These are phyloP conservation scores for Chaenogobius annularis DNA, from an alignment of 2,113 vertebrate species.

Conservation along the genomic window DNA sequence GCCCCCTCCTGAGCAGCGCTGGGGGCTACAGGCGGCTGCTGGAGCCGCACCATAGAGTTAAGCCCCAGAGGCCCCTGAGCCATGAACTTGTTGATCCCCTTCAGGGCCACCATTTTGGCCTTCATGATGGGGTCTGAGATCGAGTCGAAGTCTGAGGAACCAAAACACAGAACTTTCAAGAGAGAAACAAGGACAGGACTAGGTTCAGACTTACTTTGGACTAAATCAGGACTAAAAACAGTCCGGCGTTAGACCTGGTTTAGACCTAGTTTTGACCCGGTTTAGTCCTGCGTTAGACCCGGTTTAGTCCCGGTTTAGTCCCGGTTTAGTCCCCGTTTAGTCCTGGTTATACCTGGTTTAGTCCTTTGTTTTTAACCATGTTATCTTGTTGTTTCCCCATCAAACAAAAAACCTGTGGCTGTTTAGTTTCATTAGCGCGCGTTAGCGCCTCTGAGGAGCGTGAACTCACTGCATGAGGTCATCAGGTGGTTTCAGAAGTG, in stretches of 20 bases:
- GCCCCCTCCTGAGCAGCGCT: constrained; percentile 69
- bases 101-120: constrained; percentile 97
- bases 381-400: background rate
- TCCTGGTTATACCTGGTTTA: too few species aligned
- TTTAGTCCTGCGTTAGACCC: background rate
- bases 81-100: constrained; percentile 99
- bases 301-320: background rate
- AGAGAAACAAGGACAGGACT: background rate
- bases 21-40: constrained; percentile 70
- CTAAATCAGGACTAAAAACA: too few species aligned
- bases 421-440: background rate
- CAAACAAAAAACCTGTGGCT: background rate
- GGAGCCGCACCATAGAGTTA: constrained; percentile 87
- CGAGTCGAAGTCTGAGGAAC: constrained; percentile 86
- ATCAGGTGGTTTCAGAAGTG: background rate
- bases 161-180: too few species aligned
- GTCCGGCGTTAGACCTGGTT: background rate
- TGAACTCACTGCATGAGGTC: background rate
- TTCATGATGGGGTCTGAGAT: constrained; percentile 98
- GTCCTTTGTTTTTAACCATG: too few species aligned
- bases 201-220: background rate
- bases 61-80: constrained; percentile 88
- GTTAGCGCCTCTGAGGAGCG: too few species aligned
- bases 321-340: too few species aligned
- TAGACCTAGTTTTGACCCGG: background rate